Conservation (phyloP, 2,797 vertebrate species). For the Halcyon chelicuti region DNA sequence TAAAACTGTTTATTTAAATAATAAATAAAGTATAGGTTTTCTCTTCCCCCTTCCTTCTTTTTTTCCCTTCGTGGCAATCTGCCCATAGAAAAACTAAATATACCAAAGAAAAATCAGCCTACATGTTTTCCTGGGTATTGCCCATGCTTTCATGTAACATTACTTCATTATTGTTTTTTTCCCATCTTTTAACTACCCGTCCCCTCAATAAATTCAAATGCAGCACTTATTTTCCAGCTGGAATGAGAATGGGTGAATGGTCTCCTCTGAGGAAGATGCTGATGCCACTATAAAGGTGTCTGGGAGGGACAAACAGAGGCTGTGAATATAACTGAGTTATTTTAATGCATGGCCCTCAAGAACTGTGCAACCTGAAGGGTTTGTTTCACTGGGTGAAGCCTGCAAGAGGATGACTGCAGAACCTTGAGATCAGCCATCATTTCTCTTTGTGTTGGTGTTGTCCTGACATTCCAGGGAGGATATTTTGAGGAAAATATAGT, state of each 20-base stretch:
- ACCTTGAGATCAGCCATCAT: conserved; percentile 1
- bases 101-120: conserved; percentile 59
- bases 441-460: neutral
- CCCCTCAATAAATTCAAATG: conserved; percentile 10
- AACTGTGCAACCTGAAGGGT: neutral
- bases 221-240: conserved; percentile 39
- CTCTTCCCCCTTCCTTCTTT: neutral
- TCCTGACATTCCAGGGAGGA: neutral
- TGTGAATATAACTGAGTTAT: conserved; percentile 12
- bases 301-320: conserved; percentile 24
- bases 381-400: conserved; percentile 8
- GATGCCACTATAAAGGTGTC: conserved; percentile 32
- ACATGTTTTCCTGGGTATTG: conserved; percentile 59
- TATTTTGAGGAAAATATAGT: conserved; percentile 10
- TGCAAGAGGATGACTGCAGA: neutral
- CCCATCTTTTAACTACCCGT: conserved; percentile 14
- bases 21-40: conserved; percentile 73
- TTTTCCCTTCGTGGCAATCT: conserved; percentile 59
- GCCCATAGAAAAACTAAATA: conserved; percentile 66
- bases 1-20: conserved; percentile 68
- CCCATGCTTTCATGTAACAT: conserved; percentile 40
- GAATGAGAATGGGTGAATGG: conserved; percentile 29
- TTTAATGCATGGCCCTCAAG: conserved; percentile 32
- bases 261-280: conserved; percentile 42
- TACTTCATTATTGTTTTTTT: conserved; percentile 35